These are phyloP conservation scores for Tyria jacobaeae DNA, from an alignment of 2,888 invertebrate genomes.

Conservation along the genomic window DNA sequence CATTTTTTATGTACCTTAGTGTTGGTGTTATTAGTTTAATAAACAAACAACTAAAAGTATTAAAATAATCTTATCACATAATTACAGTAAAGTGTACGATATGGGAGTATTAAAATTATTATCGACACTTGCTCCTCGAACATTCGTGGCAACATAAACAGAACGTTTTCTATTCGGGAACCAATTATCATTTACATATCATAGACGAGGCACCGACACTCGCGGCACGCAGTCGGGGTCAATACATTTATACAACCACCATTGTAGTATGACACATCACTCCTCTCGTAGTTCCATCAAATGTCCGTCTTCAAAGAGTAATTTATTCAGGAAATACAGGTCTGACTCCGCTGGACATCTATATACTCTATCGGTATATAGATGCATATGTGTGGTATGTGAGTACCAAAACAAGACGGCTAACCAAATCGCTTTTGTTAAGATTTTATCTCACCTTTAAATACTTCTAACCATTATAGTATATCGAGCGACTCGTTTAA, in stretches of 20 bases:
- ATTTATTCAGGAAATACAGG: constrained; percentile 54
- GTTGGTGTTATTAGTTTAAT: constrained; percentile 41
- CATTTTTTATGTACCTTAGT: constrained; percentile 18
- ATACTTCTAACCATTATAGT: constrained; percentile 84
- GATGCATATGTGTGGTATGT: constrained; percentile 78
- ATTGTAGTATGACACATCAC: constrained; percentile 61
- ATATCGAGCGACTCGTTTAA: constrained; percentile 77
- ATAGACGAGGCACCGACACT: constrained; percentile 82
- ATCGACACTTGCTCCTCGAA: constrained; percentile 73
- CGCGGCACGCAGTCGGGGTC: constrained; percentile 82
- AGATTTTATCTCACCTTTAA: constrained; percentile 86
- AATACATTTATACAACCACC: constrained; percentile 80
- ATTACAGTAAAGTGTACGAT: constrained; percentile 66
- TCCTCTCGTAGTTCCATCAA: constrained; percentile 54
- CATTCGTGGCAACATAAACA: constrained; percentile 76
- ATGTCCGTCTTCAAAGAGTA: constrained; percentile 43
- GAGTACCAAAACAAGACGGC: constrained; percentile 84
- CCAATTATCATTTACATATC: constrained; percentile 86
- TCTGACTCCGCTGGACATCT: constrained; percentile 62
- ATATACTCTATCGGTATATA: constrained; percentile 74
- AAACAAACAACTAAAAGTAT: constrained; percentile 61
- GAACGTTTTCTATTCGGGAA: constrained; percentile 83
- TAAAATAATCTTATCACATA: constrained; percentile 71
- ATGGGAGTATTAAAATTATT: constrained; percentile 73
- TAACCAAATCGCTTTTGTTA: constrained; percentile 85